A percentile compares a stretch with the other conserved stretches of the same genome.
phyloP scores from a whole-genome alignment of 2,113 vertebrate species.

The Capricornis sumatraensis region DNA sequence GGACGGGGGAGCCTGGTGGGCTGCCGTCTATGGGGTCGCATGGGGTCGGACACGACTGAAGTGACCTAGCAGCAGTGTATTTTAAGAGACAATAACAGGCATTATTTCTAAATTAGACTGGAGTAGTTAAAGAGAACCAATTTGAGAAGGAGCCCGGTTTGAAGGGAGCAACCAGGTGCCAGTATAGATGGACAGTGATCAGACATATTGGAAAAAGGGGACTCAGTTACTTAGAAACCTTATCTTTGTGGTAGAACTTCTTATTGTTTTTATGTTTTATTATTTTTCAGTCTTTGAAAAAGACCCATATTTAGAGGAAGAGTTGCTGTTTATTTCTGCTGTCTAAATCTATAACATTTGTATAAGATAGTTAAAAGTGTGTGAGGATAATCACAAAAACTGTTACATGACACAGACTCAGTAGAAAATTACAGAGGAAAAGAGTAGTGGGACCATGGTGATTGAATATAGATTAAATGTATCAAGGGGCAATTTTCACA shows the following conservation, averaged over 20 bases:
- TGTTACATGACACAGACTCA: neutral
- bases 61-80: neutral
- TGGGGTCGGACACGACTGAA: too few relatives aligned
- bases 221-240: neutral
- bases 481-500: neutral
- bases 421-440: neutral
- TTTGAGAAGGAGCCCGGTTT: neutral
- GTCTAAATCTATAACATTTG: neutral
- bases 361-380: neutral
- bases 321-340: neutral
- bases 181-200: neutral
- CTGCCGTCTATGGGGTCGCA: too few relatives aligned
- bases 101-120: neutral
- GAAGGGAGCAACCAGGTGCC: neutral
- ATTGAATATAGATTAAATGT: neutral
- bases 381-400: neutral
- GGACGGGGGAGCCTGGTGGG: too few relatives aligned
- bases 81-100: neutral
- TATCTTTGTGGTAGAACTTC: neutral
- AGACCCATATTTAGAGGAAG: neutral
- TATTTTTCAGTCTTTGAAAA: neutral
- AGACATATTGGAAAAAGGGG: neutral
- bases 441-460: neutral
- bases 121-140: neutral
- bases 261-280: neutral